Evolutionary conservation across 2,888 invertebrate genomes (phyloP).

Genomic region (Pandemis heparana): DNA sequence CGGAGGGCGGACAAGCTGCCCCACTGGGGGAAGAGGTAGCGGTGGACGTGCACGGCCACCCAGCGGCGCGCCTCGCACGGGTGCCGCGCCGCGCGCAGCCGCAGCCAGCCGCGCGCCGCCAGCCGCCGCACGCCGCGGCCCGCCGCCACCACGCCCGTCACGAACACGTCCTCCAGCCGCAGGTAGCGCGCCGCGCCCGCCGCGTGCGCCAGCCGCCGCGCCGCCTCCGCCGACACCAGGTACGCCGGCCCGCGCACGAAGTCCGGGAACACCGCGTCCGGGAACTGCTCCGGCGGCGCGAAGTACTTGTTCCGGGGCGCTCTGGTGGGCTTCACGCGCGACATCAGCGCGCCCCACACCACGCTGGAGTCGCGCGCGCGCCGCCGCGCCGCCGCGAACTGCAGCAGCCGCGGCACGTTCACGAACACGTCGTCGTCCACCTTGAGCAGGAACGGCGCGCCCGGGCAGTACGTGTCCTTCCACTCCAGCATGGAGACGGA

Average conservation of each 20-base stretch:
- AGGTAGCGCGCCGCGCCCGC: slow-evolving; percentile 41
- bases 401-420: slow-evolving; percentile 90
- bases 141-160: neutral
- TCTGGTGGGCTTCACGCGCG: slow-evolving; percentile 94
- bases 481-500: slow-evolving; percentile 93
- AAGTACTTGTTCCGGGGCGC: slow-evolving; percentile 78
- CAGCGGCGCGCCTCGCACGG: slow-evolving; percentile 1
- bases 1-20: no score
- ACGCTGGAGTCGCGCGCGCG: slow-evolving; percentile 88
- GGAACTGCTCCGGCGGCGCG: neutral
- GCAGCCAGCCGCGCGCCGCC: neutral
- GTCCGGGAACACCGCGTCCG: neutral
- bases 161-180: neutral
- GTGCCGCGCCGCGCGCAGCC: neutral
- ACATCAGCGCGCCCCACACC: slow-evolving; percentile 89
- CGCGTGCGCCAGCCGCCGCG: slow-evolving; percentile 9
- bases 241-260: neutral
- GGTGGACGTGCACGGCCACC: neutral
- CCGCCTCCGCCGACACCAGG: slow-evolving; percentile 24
- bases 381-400: slow-evolving; percentile 86
- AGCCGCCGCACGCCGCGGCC: neutral
- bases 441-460: slow-evolving; percentile 91
- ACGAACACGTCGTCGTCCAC: slow-evolving; percentile 97
- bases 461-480: slow-evolving; percentile 91
- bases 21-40: no score